Conservation (phyloP, 2,888 invertebrate genomes). For the Luperina nickerlii region DNA sequence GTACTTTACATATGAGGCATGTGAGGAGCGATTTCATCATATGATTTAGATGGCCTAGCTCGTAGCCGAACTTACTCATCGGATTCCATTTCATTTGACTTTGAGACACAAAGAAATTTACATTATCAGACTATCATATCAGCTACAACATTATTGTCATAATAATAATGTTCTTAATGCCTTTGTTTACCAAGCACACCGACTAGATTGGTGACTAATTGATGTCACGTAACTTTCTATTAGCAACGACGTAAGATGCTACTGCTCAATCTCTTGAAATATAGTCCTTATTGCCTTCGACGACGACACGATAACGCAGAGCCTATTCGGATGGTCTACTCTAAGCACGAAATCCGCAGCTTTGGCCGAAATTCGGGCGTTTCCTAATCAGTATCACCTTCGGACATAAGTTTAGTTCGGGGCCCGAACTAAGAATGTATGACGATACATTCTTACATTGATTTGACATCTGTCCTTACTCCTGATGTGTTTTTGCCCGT, state of each 20-base stretch:
- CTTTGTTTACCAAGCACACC: neutral
- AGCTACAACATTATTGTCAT: constrained; percentile 13
- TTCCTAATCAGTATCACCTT: neutral
- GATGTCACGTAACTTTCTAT: neutral
- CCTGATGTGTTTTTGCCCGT: neutral
- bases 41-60: constrained; percentile 2
- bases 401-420: neutral
- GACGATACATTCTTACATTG: neutral
- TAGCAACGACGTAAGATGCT: neutral
- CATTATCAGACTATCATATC: constrained; percentile 5
- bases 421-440: neutral
- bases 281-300: neutral
- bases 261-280: neutral
- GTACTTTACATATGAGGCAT: neutral
- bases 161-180: neutral
- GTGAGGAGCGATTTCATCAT: neutral
- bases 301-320: neutral
- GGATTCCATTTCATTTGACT: constrained; percentile 11
- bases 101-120: constrained; percentile 8
- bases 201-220: constrained; percentile 11
- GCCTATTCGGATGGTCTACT: neutral
- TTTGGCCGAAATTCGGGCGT: neutral
- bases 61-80: neutral
- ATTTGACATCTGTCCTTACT: neutral
- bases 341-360: neutral